These are phyloP conservation scores for Patella pellucida DNA, from an alignment of 2,888 invertebrate genomes.

Conservation along the genomic window DNA sequence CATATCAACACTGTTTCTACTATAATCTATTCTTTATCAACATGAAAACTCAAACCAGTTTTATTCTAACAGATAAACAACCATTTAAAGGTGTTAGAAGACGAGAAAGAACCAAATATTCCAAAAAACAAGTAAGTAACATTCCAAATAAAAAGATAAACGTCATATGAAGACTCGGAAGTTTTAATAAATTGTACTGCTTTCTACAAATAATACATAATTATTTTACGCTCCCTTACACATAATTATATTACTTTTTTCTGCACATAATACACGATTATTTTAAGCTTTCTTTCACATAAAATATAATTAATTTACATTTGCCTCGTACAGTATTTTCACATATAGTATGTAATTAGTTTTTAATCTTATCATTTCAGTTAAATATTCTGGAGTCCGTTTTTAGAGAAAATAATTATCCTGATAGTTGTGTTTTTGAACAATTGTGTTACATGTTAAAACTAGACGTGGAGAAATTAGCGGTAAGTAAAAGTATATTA, in stretches of 20 bases:
- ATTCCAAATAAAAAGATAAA: neutral
- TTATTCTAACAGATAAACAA: neutral
- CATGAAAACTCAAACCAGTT: neutral
- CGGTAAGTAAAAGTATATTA: neutral
- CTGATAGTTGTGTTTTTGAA: slow-evolving; percentile 1
- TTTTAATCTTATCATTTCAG: neutral
- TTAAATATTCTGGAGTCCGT: neutral
- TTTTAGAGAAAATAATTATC: slow-evolving; percentile 7
- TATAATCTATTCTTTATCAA: neutral
- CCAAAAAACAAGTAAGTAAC: neutral
- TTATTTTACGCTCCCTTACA: too few species aligned
- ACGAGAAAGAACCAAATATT: slow-evolving; percentile 11
- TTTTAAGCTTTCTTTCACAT: too few species aligned
- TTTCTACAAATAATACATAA: too few species aligned
- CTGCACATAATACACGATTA: too few species aligned
- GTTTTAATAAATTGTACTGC: too few species aligned
- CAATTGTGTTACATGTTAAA: neutral
- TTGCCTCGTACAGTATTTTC: too few species aligned
- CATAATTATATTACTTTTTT: too few species aligned
- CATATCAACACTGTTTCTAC: too few species aligned
- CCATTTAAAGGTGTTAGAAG: slow-evolving; percentile 4
- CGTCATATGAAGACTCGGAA: too few species aligned
- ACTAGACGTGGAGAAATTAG: neutral
- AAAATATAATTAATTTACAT: too few species aligned
- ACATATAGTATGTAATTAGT: too few species aligned